phyloP scores from a whole-genome alignment of 1,140 invertebrate genomes.

The Thaumatotibia leucotreta region DNA sequence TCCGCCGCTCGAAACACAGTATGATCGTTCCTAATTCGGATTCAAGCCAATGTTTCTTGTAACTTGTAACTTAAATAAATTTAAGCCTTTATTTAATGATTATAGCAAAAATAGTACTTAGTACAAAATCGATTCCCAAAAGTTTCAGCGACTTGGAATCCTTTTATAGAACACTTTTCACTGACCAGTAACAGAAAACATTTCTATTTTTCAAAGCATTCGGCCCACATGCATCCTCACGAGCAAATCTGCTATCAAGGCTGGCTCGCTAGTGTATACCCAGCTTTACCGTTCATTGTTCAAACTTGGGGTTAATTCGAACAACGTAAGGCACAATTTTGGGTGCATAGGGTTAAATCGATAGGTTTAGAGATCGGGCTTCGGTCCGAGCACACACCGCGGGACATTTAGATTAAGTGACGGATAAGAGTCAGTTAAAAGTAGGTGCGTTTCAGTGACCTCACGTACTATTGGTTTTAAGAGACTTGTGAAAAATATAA shows the following conservation, averaged over 20 bases:
- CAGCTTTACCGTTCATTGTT: neutral
- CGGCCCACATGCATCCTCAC: neutral
- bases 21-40: too few species aligned
- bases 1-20: too few species aligned
- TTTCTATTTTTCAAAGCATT: neutral
- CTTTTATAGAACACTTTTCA: too few species aligned
- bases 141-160: too few species aligned
- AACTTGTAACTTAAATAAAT: too few species aligned
- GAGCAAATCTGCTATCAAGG: neutral
- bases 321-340: neutral
- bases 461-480: neutral
- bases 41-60: too few species aligned
- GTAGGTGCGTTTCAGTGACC: neutral
- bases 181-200: neutral
- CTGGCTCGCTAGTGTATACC: neutral
- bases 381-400: neutral
- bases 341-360: neutral
- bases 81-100: too few species aligned
- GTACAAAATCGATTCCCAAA: too few species aligned
- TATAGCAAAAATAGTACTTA: too few species aligned
- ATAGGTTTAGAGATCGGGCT: neutral
- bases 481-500: constrained; percentile 19
- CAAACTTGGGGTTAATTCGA: neutral
- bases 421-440: constrained; percentile 19
- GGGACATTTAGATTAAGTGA: constrained; percentile 26